These are phyloP conservation scores for Phoeniculus purpureus DNA, from an alignment of 2,797 vertebrate species.

Conservation along the genomic window DNA sequence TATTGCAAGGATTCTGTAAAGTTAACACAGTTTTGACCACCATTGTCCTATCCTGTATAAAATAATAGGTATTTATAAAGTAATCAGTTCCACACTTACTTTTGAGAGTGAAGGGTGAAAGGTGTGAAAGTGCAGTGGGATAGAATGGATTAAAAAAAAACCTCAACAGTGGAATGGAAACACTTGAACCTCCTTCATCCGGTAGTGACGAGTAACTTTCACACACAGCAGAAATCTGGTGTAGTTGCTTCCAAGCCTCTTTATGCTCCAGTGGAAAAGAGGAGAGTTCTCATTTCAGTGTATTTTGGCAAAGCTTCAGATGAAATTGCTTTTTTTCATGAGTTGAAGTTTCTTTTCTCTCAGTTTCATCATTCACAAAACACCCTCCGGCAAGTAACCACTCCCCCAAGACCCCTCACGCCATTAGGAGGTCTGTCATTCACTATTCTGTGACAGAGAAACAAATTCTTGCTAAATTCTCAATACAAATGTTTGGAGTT, in stretches of 20 bases:
- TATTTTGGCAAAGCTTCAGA: neutral
- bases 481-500: neutral
- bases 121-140: neutral
- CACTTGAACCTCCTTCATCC: neutral
- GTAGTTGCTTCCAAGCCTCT: neutral
- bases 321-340: neutral
- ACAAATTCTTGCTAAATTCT: neutral
- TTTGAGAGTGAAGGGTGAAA: neutral
- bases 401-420: accelerated
- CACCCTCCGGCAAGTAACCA: accelerated
- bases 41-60: neutral
- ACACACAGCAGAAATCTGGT: neutral
- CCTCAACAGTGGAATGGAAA: neutral
- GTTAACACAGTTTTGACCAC: neutral
- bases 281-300: neutral
- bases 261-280: neutral
- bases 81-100: neutral
- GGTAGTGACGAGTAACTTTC: neutral
- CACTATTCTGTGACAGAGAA: neutral
- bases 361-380: neutral
- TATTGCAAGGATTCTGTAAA: neutral
- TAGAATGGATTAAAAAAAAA: neutral
- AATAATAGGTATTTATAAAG: neutral
- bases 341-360: neutral
- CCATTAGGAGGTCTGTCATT: neutral